A percentile compares a stretch with the other conserved stretches of the same genome.
Conservation (phyloP, 2,888 invertebrate genomes). For the Drosophila buzzatii region DNA sequence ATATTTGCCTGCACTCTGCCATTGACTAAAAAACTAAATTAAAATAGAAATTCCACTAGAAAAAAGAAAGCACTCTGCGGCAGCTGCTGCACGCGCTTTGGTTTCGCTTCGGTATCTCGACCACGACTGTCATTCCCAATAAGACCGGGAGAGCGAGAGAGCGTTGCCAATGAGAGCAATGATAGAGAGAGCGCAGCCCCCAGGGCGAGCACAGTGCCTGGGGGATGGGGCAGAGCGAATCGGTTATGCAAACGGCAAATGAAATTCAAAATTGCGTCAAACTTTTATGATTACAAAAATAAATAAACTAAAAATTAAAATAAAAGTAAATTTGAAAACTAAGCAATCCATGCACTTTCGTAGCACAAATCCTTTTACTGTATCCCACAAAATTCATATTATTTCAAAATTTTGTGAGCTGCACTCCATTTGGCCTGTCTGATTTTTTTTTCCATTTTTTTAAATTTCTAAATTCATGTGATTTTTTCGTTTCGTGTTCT, state of each 20-base stretch:
- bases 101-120: slow-evolving; percentile 44
- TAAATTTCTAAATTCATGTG: slow-evolving; percentile 24
- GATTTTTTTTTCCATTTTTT: slow-evolving; percentile 6
- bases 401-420: slow-evolving; percentile 15
- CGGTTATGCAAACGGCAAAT: slow-evolving; percentile 34
- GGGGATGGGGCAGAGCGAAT: slow-evolving; percentile 52
- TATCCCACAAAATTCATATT: background rate
- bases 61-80: slow-evolving; percentile 41
- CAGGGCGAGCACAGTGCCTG: slow-evolving; percentile 10
- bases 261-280: too few species aligned
- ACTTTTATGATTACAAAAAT: too few species aligned
- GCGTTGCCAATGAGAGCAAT: too few species aligned
- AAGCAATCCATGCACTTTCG: slow-evolving; percentile 27
- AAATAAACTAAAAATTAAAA: too few species aligned
- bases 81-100: slow-evolving; percentile 64
- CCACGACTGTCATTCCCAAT: slow-evolving; percentile 49
- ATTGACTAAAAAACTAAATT: slow-evolving; percentile 52
- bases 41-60: slow-evolving; percentile 55
- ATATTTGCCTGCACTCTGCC: slow-evolving; percentile 17
- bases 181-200: slow-evolving; percentile 35
- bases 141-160: slow-evolving; percentile 22
- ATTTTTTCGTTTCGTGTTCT: slow-evolving; percentile 16
- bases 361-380: background rate
- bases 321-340: background rate
- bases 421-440: slow-evolving; percentile 8